A percentile compares a stretch with the other conserved stretches of the same genome.
phyloP scores from a whole-genome alignment of 2,888 invertebrate species.

The Dryomyza anilis region DNA sequence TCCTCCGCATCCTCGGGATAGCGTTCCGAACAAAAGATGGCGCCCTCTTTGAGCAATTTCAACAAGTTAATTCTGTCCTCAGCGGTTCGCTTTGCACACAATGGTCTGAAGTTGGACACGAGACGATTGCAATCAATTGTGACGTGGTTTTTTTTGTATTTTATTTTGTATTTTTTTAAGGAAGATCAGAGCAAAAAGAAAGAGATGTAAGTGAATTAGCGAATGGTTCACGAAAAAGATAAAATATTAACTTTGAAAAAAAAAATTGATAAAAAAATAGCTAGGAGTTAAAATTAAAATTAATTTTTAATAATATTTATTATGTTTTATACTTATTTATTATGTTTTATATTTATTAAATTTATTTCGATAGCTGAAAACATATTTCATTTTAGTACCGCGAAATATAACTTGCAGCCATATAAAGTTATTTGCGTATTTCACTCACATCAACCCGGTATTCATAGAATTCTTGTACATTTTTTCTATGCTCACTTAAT shows the following conservation, averaged over 20 bases:
- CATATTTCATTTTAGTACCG: too few relatives aligned
- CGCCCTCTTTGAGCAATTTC: conserved; percentile 68
- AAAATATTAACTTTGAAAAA: conserved; percentile 36
- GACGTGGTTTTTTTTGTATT: too few relatives aligned
- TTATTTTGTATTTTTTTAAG: too few relatives aligned
- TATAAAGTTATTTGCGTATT: too few relatives aligned
- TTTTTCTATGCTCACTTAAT: too few relatives aligned
- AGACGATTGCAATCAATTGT: neutral
- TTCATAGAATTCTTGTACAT: too few relatives aligned
- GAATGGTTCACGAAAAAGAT: conserved; percentile 16
- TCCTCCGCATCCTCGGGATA: conserved; percentile 60
- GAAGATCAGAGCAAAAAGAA: neutral
- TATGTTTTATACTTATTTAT: neutral
- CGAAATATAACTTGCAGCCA: too few relatives aligned
- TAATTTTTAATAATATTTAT: neutral
- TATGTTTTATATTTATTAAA: neutral
- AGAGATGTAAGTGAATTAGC: neutral
- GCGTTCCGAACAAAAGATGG: conserved; percentile 58
- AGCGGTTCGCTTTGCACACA: conserved; percentile 83
- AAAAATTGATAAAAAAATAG: neutral
- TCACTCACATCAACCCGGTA: too few relatives aligned
- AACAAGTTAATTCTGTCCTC: conserved; percentile 86
- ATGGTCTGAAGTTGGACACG: conserved; percentile 62
- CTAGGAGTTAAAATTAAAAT: neutral
- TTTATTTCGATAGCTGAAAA: too few relatives aligned